phyloP scores from a whole-genome alignment of 2,113 vertebrate genomes.

The Podarcis muralis region DNA sequence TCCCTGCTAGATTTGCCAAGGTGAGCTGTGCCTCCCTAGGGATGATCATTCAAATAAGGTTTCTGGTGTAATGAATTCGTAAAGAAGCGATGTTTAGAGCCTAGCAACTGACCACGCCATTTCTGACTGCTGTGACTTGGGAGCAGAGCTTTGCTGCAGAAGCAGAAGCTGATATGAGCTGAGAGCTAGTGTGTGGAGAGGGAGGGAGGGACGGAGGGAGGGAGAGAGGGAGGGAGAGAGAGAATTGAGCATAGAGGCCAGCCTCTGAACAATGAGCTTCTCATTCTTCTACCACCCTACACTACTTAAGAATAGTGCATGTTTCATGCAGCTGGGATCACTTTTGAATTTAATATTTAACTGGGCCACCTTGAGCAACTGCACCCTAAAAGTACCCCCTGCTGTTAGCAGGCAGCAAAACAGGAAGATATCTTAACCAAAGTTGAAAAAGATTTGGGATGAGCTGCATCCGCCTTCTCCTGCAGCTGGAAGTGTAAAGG shows the following conservation, averaged over 20 bases:
- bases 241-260: not conserved
- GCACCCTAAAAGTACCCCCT: not conserved
- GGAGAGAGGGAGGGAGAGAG: not conserved
- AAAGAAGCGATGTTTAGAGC: not conserved
- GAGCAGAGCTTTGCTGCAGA: not conserved
- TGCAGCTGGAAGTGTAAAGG: not conserved
- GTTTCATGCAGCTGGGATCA: not conserved
- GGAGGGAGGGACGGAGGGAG: too few species aligned
- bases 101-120: not conserved
- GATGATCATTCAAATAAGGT: not conserved
- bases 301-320: not conserved
- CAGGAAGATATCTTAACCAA: too few species aligned
- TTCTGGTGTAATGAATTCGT: not conserved
- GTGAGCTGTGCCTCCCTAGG: not conserved
- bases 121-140: not conserved
- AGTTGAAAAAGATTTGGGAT: too few species aligned
- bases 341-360: not conserved
- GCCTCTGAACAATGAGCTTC: not conserved
- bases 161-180: not conserved
- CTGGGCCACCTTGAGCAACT: not conserved
- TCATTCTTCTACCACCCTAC: not conserved
- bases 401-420: too few species aligned
- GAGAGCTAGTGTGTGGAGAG: not conserved
- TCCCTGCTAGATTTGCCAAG: not conserved
- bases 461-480: not conserved